These are phyloP conservation scores for Moxostoma hubbsi DNA, from an alignment of 2,797 vertebrate genomes.

Conservation along the genomic window DNA sequence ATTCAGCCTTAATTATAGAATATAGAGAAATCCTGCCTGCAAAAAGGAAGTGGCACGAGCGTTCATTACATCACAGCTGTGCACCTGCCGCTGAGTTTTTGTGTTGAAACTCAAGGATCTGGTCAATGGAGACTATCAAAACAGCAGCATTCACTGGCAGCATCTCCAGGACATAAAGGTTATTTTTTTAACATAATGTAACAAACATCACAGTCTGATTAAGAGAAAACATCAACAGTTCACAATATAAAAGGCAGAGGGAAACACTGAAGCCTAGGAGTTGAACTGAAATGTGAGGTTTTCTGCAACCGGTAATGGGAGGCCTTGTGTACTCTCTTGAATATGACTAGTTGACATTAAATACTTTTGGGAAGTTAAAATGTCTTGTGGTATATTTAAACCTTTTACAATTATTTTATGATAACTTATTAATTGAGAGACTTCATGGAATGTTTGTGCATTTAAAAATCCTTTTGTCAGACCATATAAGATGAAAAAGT, in stretches of 20 bases:
- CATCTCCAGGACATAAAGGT: constrained; percentile 43
- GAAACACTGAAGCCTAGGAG: constrained; percentile 1
- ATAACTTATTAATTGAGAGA: too few relatives aligned
- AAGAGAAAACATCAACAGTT: constrained; percentile 39
- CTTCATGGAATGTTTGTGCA: too few relatives aligned
- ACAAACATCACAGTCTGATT: constrained; percentile 46
- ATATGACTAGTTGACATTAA: neutral
- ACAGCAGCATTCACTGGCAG: constrained; percentile 51
- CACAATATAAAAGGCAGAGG: constrained; percentile 19
- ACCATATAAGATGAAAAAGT: too few relatives aligned
- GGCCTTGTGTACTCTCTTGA: neutral
- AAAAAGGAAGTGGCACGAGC: constrained; percentile 49
- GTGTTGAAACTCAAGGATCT: constrained; percentile 58
- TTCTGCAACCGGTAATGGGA: neutral
- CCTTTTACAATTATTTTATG: too few relatives aligned
- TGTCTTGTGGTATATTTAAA: too few relatives aligned
- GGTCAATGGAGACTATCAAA: constrained; percentile 62
- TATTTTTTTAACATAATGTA: constrained; percentile 54
- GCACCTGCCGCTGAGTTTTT: constrained; percentile 62
- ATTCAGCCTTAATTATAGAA: constrained; percentile 72
- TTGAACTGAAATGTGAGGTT: constrained; percentile 29
- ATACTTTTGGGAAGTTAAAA: too few relatives aligned
- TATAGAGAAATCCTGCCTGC: constrained; percentile 47
- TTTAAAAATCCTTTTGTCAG: too few relatives aligned
- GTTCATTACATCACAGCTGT: constrained; percentile 41